phyloP scores from a whole-genome alignment of 2,888 invertebrate genomes.

The Cancer borealis region DNA sequence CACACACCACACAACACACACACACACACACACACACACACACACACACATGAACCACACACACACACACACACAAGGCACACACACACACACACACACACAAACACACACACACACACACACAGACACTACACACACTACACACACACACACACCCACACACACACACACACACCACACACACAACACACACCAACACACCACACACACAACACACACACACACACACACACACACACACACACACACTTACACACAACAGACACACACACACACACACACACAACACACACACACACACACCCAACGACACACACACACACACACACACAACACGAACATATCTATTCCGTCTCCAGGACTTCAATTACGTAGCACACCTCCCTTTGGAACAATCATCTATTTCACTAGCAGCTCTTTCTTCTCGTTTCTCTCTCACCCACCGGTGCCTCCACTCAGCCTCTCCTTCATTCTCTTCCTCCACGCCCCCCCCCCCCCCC shows the following conservation, averaged over 20 bases:
- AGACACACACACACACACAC: background rate
- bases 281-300: background rate
- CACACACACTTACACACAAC: too few relatives aligned
- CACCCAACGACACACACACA: background rate
- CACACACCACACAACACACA: too few relatives aligned
- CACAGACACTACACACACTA: background rate
- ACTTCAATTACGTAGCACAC: background rate
- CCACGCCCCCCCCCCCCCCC: background rate
- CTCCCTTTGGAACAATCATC: too few relatives aligned
- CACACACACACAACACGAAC: too few relatives aligned
- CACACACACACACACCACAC: too few relatives aligned
- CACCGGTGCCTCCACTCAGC: background rate
- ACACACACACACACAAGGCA: too few relatives aligned
- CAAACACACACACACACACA: background rate
- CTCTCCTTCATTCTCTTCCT: background rate
- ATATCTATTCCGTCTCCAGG: background rate
- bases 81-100: too few relatives aligned
- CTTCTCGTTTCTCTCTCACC: background rate
- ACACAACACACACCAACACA: too few relatives aligned
- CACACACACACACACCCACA: too few relatives aligned
- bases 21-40: constrained; percentile 1
- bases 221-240: background rate
- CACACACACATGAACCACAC: too few relatives aligned
- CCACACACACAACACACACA: constrained; percentile 1
- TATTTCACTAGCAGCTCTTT: background rate